Evolutionary conservation across 2,888 invertebrate genomes (phyloP).

Genomic region (Dorcus hopei): DNA sequence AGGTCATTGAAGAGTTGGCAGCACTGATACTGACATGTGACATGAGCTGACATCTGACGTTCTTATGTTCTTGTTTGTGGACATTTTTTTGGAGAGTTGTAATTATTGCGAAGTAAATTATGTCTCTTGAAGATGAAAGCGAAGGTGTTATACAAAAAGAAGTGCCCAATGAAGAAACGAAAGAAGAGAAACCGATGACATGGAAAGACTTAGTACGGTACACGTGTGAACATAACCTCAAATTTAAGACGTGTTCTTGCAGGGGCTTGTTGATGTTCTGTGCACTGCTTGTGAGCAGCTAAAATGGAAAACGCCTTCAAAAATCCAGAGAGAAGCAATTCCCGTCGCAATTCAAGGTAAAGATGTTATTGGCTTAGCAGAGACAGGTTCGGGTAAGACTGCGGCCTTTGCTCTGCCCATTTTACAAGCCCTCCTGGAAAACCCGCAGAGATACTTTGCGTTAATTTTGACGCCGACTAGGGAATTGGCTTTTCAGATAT

Average conservation of each 20-base stretch:
- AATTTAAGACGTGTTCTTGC: slow-evolving; percentile 26
- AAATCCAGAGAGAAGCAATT: slow-evolving; percentile 92
- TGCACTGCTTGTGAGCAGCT: slow-evolving; percentile 88
- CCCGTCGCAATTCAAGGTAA: slow-evolving; percentile 87
- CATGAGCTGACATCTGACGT: too few species aligned
- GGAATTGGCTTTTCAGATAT: slow-evolving; percentile 97
- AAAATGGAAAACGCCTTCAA: slow-evolving; percentile 93
- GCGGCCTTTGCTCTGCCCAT: slow-evolving; percentile 97
- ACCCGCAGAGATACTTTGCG: slow-evolving; percentile 92
- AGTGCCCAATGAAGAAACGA: slow-evolving; percentile 11
- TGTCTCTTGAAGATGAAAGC: too few species aligned
- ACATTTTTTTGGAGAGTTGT: too few species aligned
- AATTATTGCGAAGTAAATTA: too few species aligned
- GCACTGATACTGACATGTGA: too few species aligned
- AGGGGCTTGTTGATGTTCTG: slow-evolving; percentile 89
- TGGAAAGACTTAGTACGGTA: slow-evolving; percentile 61
- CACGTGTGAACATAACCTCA: slow-evolving; percentile 2
- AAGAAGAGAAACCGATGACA: slow-evolving; percentile 7
- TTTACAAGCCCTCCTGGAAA: slow-evolving; percentile 82
- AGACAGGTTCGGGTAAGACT: slow-evolving; percentile 95
- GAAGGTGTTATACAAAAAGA: background rate
- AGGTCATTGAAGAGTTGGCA: too few species aligned
- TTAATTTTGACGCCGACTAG: slow-evolving; percentile 93
- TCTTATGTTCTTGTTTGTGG: too few species aligned
- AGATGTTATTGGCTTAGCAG: slow-evolving; percentile 63